Conservation (phyloP, 2,113 vertebrate species). For the Platichthys stellatus region DNA sequence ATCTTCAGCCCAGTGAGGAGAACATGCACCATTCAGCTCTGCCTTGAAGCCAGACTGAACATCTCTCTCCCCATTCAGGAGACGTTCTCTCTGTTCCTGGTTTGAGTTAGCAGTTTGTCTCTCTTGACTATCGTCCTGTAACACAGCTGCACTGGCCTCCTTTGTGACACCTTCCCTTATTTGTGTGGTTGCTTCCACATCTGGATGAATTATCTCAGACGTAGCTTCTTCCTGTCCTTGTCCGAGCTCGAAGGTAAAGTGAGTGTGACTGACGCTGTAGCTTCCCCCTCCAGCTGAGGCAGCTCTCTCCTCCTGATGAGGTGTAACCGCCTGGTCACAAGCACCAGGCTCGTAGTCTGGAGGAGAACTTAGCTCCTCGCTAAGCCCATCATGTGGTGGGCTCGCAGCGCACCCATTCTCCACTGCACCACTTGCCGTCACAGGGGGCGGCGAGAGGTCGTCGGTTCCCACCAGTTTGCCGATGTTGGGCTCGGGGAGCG, state of each 20-base stretch:
- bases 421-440: conserved; percentile 74
- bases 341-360: conserved; percentile 13
- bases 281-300: conserved; percentile 21
- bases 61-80: conserved; percentile 40
- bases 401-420: conserved; percentile 71
- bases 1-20: not conserved
- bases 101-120: conserved; percentile 23
- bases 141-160: conserved; percentile 7
- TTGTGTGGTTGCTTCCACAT: conserved; percentile 21
- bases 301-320: conserved; percentile 33
- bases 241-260: conserved; percentile 69
- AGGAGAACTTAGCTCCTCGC: conserved; percentile 23
- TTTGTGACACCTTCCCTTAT: conserved; percentile 27
- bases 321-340: conserved; percentile 23
- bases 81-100: conserved; percentile 36
- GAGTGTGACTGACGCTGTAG: conserved; percentile 42
- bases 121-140: conserved; percentile 34
- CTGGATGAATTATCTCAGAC: conserved; percentile 7
- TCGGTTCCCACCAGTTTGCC: conserved; percentile 82
- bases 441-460: conserved; percentile 63
- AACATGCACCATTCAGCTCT: conserved; percentile 37
- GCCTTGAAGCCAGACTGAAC: conserved; percentile 17
- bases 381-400: conserved; percentile 47
- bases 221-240: conserved; percentile 18
- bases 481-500: conserved; percentile 82